Percentiles rank a stretch among this genome's conserved stretches.
Conservation (phyloP, 2,888 invertebrate genomes). For the Stenoptilia bipunctidactyla region DNA sequence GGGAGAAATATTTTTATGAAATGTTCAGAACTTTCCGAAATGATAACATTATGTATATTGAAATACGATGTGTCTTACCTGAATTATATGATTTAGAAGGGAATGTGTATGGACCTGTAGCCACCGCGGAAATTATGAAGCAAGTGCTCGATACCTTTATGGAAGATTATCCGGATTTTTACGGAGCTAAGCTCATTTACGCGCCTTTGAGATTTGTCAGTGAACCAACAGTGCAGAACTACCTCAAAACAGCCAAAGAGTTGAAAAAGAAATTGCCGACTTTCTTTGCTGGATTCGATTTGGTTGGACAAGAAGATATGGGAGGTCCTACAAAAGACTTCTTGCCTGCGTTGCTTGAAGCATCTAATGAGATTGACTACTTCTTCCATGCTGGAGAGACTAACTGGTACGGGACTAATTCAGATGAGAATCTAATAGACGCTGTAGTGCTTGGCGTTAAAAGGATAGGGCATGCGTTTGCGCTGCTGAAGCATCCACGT, state of each 20-base stretch:
- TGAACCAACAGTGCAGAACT: conserved; percentile 41
- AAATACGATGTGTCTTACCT: conserved; percentile 75
- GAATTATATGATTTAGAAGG: conserved; percentile 77
- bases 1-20: conserved; percentile 76
- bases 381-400: conserved; percentile 89
- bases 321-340: conserved; percentile 74
- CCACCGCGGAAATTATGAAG: conserved; percentile 70
- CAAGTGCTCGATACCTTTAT: conserved; percentile 69
- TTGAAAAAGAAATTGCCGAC: conserved; percentile 70
- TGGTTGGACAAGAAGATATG: conserved; percentile 85
- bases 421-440: conserved; percentile 82
- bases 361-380: conserved; percentile 67
- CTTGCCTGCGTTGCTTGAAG: conserved; percentile 58
- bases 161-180: conserved; percentile 72
- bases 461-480: conserved; percentile 84
- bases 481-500: conserved; percentile 79
- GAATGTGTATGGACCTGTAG: conserved; percentile 57
- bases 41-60: conserved; percentile 79
- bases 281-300: conserved; percentile 84
- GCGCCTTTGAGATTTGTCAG: conserved; percentile 71
- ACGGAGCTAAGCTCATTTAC: conserved; percentile 78
- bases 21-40: conserved; percentile 73
- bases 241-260: conserved; percentile 47
- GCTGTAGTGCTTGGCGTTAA: conserved; percentile 79
- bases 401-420: conserved; percentile 75